Evolutionary conservation across 2,888 invertebrate species (phyloP), one percentile per base, ranked within the genome.

Genomic region (Chaitophorus viminalis): DNA sequence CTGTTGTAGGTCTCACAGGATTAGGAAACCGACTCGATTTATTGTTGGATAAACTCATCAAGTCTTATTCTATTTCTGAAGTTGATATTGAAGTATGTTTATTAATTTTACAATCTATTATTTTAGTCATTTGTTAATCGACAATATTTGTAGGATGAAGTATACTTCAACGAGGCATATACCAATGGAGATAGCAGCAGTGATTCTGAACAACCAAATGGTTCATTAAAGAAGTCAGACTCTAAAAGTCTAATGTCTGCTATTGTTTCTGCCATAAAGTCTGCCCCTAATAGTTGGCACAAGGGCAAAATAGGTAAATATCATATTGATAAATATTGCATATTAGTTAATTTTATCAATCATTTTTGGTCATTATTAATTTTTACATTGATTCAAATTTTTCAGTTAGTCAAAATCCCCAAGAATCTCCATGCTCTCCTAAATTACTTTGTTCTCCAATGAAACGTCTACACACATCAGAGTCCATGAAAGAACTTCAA

Each of bases 111-210:
- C 29, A 25, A 75, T 74, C 25, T 72, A 14, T 81, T 52, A 18
- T 18, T 33, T 85, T 29, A 39, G 21, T 72, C 31, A n/a, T 78
- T 88, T 39, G 6, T 31, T 29, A 54, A n/a, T 76, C 77, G 52
- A 17, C 70, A 68, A 25, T 76, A 90, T 88, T 91, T 91, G 89
- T 90, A 95, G 94, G 95, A 96, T 90, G 94, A 94, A 88, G 94
- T 96, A 90, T 96, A 94, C 91, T 95, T 96, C 91, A 96, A 95
- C 90, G 96, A 96, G 91, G 94, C 94, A 0, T 95, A 94, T 91
- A 94, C 81, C 36, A 87, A 95, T 90, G 91, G 91, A 89, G 95
- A 95, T 91, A 94, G 94, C 91, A 94, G 95, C 91, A 94, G 94
- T 87, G 89, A 81, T 60, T 89, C 75, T 74, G 85, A 88, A 87